These are phyloP conservation scores for Geodia barretti DNA, from an alignment of 37 sponge, comb jelly and placozoan genomes.

Conservation along the genomic window DNA sequence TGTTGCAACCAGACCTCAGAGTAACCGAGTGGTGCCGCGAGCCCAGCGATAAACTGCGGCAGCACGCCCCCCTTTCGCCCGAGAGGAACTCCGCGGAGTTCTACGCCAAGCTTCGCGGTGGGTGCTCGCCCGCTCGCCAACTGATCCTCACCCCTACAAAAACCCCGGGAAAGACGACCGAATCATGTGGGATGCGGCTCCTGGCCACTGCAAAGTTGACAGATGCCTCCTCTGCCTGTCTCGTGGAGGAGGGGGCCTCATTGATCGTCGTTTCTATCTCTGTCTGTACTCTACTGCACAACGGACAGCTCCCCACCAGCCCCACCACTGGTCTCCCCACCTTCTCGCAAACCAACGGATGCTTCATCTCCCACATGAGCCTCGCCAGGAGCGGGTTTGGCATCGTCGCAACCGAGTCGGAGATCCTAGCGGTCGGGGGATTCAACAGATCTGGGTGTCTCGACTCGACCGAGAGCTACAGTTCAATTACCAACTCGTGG, in stretches of 20 bases:
- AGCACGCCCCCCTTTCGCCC: neutral
- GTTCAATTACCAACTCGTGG: constrained; percentile 39
- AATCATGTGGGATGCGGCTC: neutral
- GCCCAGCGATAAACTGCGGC: neutral
- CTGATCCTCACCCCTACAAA: constrained; percentile 14
- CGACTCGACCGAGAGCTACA: constrained; percentile 37
- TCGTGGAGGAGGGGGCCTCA: neutral
- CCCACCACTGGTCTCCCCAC: constrained; percentile 69
- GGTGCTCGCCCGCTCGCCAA: constrained; percentile 31
- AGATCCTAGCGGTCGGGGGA: constrained; percentile 64
- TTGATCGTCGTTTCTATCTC: neutral
- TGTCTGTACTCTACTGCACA: neutral
- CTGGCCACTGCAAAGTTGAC: constrained; percentile 3
- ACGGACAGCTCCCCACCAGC: constrained; percentile 18
- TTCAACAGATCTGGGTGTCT: constrained; percentile 67
- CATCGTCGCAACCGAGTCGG: constrained; percentile 1
- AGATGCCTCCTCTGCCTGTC: neutral
- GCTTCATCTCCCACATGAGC: constrained; percentile 35
- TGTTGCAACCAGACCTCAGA: neutral
- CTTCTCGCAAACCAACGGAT: neutral
- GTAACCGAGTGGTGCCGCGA: neutral
- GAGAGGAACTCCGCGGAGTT: neutral
- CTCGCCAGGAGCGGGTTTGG: constrained; percentile 64
- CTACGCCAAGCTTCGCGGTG: neutral
- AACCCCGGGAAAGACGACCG: neutral